Conservation (phyloP, 2,888 invertebrate genomes). For the Pycnomerus fuliginosus region DNA sequence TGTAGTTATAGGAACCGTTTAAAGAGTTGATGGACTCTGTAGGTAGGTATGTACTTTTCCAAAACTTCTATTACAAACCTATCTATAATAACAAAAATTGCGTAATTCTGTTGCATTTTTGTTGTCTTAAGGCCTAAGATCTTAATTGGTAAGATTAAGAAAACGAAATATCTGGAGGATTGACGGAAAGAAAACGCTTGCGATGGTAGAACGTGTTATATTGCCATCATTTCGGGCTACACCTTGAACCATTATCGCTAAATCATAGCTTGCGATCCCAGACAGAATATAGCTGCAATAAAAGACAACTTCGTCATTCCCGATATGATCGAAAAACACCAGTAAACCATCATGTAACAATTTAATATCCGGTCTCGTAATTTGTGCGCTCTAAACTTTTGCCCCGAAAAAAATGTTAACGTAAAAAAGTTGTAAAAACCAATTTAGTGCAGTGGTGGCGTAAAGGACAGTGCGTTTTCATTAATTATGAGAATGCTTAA, state of each 20-base stretch:
- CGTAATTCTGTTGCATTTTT: not conserved
- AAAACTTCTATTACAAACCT: not conserved
- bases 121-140: not conserved
- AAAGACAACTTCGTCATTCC: conserved; percentile 23
- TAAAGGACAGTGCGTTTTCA: too few species aligned
- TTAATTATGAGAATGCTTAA: too few species aligned
- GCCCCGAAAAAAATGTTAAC: not conserved
- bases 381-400: not conserved
- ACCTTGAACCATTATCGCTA: conserved; percentile 39
- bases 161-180: too few species aligned
- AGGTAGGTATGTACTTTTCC: too few species aligned
- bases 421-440: not conserved
- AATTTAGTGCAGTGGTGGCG: not conserved
- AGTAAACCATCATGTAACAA: conserved; percentile 2
- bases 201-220: conserved; percentile 41
- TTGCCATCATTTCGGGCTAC: conserved; percentile 43
- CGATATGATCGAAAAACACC: conserved; percentile 2
- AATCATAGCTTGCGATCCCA: conserved; percentile 30
- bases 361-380: conserved; percentile 2
- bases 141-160: not conserved
- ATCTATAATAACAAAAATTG: not conserved
- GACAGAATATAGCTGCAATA: conserved; percentile 22
- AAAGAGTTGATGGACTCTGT: too few species aligned
- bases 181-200: conserved; percentile 9
- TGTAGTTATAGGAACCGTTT: too few species aligned